phyloP scores from a whole-genome alignment of 2,113 vertebrate genomes.

The Porphyrio hochstetteri region DNA sequence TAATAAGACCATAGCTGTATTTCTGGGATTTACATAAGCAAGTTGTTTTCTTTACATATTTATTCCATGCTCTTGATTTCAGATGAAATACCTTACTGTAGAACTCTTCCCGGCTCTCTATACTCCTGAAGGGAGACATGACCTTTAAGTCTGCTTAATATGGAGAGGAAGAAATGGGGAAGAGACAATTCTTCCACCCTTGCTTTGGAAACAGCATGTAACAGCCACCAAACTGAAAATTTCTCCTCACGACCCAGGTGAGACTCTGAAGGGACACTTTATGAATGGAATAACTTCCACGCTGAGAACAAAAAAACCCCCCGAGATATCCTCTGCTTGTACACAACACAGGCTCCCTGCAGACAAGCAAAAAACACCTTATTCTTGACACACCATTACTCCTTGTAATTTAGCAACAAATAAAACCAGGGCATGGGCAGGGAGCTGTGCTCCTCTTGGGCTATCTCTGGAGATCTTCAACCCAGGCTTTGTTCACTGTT shows the following conservation, averaged over 20 bases:
- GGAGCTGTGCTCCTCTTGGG: not conserved
- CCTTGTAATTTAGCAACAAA: not conserved
- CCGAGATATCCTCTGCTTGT: not conserved
- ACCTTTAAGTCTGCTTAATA: not conserved
- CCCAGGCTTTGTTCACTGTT: not conserved
- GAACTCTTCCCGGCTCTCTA: not conserved
- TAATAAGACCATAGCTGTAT: not conserved
- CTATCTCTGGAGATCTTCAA: not conserved
- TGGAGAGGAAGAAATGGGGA: not conserved
- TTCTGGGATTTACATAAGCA: not conserved
- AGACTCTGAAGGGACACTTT: not conserved
- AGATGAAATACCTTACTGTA: not conserved
- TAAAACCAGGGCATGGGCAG: not conserved
- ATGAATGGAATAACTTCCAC: not conserved
- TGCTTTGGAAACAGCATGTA: not conserved
- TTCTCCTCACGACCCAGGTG: not conserved
- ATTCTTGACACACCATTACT: not conserved
- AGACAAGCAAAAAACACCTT: not conserved
- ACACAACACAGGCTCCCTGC: not conserved
- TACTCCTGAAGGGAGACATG: not conserved
- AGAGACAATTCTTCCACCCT: not conserved
- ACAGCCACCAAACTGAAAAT: not conserved
- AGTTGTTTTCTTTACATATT: not conserved
- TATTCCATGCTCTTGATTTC: not conserved
- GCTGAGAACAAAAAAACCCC: not conserved